Percentiles rank a stretch among this genome's conserved stretches.
phyloP scores from a whole-genome alignment of 2,888 invertebrate genomes.

The Thecocarcelia acutangulata region DNA sequence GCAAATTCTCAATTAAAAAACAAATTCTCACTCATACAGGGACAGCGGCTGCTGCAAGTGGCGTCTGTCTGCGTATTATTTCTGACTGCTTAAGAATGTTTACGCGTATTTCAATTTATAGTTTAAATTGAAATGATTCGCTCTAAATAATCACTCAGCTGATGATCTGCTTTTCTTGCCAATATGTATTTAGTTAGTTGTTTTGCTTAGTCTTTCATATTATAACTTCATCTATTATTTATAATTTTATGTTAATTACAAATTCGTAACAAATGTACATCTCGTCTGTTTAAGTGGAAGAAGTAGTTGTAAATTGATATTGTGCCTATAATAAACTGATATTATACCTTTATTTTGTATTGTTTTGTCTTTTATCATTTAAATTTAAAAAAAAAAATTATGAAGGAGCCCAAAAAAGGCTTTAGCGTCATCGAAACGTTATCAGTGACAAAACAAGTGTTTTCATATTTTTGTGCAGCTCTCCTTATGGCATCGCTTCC shows the following conservation, averaged over 20 bases:
- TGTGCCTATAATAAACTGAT: neutral
- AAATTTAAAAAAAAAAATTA: too few relatives aligned
- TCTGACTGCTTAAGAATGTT: neutral
- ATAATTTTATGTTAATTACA: constrained; percentile 6
- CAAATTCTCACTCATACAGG: neutral
- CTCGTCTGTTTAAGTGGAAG: neutral
- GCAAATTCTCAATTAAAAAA: constrained; percentile 8
- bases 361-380: too few relatives aligned
- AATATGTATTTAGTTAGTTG: too few relatives aligned
- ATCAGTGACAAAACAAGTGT: too few relatives aligned
- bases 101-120: constrained; percentile 33
- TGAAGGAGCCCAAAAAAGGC: too few relatives aligned
- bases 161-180: constrained; percentile 43
- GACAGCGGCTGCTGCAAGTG: neutral
- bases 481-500: too few relatives aligned
- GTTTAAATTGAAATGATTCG: constrained; percentile 57
- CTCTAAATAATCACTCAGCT: constrained; percentile 57
- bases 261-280: neutral
- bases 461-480: too few relatives aligned
- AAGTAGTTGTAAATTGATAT: neutral
- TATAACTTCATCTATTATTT: constrained; percentile 8
- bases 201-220: constrained; percentile 11
- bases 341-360: too few relatives aligned
- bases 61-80: constrained; percentile 1
- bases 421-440: too few relatives aligned